Base-by-base conservation (phyloP, 2,888 invertebrate genomes). In the Lepas anatifera region DNA sequence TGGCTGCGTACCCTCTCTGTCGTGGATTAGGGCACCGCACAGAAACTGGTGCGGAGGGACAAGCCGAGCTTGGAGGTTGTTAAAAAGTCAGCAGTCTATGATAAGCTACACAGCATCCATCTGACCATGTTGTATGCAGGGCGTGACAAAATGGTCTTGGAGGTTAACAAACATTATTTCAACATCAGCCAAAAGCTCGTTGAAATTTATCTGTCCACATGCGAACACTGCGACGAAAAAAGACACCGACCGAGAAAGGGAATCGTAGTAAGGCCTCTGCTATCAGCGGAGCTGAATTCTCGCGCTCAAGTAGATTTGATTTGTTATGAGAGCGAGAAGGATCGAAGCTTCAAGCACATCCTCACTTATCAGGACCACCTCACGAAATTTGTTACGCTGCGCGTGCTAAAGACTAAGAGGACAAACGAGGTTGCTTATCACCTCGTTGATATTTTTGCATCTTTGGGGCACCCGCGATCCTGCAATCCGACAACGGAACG, bases 341-440 rank as follows among this genome's bases (percentile, higher is more conserved):
- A 64, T 66, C 66, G 69, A 25, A 48, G 66, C 67, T 70, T 67
- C 70, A 66, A 67, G 46, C 67, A 67, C 64, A 67, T 70, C 43
- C 64, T 70, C 46, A 66, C 70, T 64, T 70, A 67, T 63, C 67
- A 67, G 22, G 69, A 70, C 39, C 70, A 70, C 41, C 43, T 68
- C 48, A 68, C 50, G 35, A 68, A 68, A 43, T 68, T 68, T 50
- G 48, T 48, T n/a, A 52, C 16, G 43, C 43, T 68, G n/a, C 48
- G 68, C n/a, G 50, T 50, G 18, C 69, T 69, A 35, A 58, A 58
- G 63, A 69, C 63, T 16, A 69, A 69, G 43, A 37, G 63, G 58
- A 63, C 63, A 46, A 63, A 63, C n/a, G 69, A 68, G n/a, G 68
- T 68, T 32, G 68, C 68, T 3, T 43, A n/a, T n/a, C n/a, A n/a